A percentile compares a stretch with the other conserved stretches of the same genome.
phyloP scores from a whole-genome alignment of 2,888 invertebrate genomes.

The Chouioia cunea region DNA sequence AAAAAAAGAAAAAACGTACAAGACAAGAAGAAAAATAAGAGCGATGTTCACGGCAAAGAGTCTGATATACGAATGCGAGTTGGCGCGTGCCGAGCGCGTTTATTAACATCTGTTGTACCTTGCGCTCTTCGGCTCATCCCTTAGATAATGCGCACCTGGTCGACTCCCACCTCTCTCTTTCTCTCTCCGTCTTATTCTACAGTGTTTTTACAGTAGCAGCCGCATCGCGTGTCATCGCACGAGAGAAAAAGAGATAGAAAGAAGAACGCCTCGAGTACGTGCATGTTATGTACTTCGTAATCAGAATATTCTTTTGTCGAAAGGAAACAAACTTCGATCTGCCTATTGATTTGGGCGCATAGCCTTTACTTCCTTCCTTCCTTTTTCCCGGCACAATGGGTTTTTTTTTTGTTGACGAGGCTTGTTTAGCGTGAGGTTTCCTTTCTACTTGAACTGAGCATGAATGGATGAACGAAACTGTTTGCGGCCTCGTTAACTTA shows the following conservation, averaged over 20 bases:
- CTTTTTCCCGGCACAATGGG: neutral
- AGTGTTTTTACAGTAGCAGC: no score
- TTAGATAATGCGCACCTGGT: conserved; percentile 63
- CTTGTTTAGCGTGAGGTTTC: neutral
- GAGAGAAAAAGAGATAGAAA: no score
- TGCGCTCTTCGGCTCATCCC: conserved; percentile 59
- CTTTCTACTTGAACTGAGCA: no score
- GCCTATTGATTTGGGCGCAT: neutral
- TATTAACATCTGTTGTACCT: conserved; percentile 65
- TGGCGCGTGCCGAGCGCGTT: conserved; percentile 31
- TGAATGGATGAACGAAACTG: no score
- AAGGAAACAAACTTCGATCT: neutral
- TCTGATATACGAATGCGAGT: conserved; percentile 15
- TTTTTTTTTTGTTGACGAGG: conserved; percentile 6
- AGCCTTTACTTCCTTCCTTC: conserved; percentile 5
- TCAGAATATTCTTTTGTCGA: conserved; percentile 17
- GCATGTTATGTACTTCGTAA: conserved; percentile 28
- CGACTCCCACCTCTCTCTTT: conserved; percentile 47
- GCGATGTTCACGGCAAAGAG: conserved; percentile 27
- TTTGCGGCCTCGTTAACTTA: no score
- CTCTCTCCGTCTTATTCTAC: conserved; percentile 44
- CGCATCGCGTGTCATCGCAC: no score
- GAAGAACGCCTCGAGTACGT: no score
- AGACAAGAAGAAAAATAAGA: no score
- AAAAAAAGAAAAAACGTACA: no score